phyloP scores from a whole-genome alignment of 1,140 invertebrate genomes.

The Cardiocondyla obscurior region DNA sequence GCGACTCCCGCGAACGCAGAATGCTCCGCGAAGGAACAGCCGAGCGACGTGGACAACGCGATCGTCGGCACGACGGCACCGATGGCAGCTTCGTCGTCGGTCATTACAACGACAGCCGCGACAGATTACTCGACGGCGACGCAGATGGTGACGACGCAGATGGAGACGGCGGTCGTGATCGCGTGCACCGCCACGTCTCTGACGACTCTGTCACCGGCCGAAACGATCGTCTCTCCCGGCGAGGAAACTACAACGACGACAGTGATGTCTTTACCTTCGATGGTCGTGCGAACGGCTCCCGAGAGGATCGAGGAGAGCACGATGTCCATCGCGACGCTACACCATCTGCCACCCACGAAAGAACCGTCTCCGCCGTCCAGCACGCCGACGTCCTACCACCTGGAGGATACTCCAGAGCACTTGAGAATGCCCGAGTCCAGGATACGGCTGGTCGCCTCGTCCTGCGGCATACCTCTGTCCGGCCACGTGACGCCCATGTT shows the following conservation, averaged over 20 bases:
- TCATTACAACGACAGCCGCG: background rate
- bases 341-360: background rate
- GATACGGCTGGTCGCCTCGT: constrained; percentile 17
- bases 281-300: background rate
- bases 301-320: background rate
- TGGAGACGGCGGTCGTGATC: constrained; percentile 49
- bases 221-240: background rate
- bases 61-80: background rate
- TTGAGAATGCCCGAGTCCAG: constrained; percentile 1
- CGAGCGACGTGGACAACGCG: background rate
- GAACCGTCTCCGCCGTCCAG: constrained; percentile 39
- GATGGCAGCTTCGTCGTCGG: background rate
- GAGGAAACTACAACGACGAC: constrained; percentile 19
- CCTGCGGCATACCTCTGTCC: constrained; percentile 20
- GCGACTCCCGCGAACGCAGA: background rate
- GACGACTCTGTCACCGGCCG: background rate
- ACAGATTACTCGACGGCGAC: constrained; percentile 32
- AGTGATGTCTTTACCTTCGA: constrained; percentile 32
- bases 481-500: constrained; percentile 79
- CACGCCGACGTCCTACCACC: constrained; percentile 31
- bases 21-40: background rate
- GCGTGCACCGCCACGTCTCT: background rate
- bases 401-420: constrained; percentile 16
- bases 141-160: constrained; percentile 38
- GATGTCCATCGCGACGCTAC: background rate